These are phyloP conservation scores for Eurytoma adleriae DNA, from an alignment of 2,888 invertebrate genomes.

Conservation along the genomic window DNA sequence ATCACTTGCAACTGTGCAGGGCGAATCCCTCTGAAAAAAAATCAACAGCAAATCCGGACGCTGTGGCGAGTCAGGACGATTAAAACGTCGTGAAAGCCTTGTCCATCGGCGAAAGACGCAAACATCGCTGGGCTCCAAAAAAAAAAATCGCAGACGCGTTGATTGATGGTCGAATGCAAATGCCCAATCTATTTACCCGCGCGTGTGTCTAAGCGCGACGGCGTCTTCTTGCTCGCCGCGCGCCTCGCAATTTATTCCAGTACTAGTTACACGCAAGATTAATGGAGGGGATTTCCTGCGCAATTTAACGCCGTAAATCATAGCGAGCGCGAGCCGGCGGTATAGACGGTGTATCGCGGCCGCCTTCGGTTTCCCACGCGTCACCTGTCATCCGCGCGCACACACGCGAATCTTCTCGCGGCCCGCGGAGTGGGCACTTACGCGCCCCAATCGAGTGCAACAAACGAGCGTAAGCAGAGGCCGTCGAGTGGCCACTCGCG, in stretches of 20 bases:
- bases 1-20: no score
- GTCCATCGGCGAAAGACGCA: no score
- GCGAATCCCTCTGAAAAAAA: no score
- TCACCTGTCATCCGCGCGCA: constrained; percentile 44
- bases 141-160: neutral
- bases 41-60: no score
- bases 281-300: constrained; percentile 49
- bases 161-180: constrained; percentile 38
- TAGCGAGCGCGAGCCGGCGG: constrained; percentile 4
- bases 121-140: no score
- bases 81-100: no score
- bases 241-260: constrained; percentile 34
- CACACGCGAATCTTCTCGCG: constrained; percentile 5
- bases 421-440: neutral
- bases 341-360: neutral
- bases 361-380: constrained; percentile 50
- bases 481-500: constrained; percentile 19
- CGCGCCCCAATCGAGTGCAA: no score
- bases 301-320: constrained; percentile 55
- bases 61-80: no score
- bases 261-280: constrained; percentile 41
- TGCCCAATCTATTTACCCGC: neutral
- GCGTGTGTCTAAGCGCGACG: neutral
- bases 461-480: neutral
- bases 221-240: constrained; percentile 20